Base-by-base conservation (phyloP, 2,797 vertebrate genomes). In the Phylloscopus collybita region DNA sequence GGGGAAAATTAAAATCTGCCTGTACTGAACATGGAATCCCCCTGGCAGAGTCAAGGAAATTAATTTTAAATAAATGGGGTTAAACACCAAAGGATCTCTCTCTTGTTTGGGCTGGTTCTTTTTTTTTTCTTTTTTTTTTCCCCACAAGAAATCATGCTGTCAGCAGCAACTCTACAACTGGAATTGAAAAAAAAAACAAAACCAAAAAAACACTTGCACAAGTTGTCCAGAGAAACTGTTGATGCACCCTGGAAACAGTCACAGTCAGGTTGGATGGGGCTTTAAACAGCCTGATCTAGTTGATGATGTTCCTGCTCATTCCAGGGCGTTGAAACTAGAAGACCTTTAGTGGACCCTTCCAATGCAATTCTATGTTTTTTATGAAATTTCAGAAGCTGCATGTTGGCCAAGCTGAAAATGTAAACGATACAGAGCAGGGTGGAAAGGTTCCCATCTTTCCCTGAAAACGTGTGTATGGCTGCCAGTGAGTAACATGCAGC, bases 111-210 rank as follows among this genome's bases (percentile, higher is more conserved):
- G 10, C 47, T 45, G 18, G 3, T 10, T 40, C 6, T 45, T 25
- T 50, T 20, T 10, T 25, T 27, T 40, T 25, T 59, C 11, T 25
- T 27, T 38, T 25, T 59, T 16, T 23, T 22, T 23, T 5, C 0
- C 23, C 32, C 42, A 22, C 1, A 0, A 32, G 40, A 64, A 78
- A 42, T 38, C 11, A 18, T 32, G 12, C 53, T 20, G 0, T 6
- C 61, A 56, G 57, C 54, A 71, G 36, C 21, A 59, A 15, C n/a
- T 78, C 44, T 47, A 29, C 40, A 60, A 29, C 6, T 21, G 36
- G 32, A 50, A 9, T 27, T 6, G 21, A 62, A 59, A 42, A n/a
- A 9, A 38, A 38, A 38, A 38, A 38, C 38, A 38, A 12, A 32
- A 12, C 3, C 9, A 32, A 26, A 30, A 49, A 22, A 26, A 1